phyloP scores from a whole-genome alignment of 2,888 invertebrate species.

The Isoperla grammatica region DNA sequence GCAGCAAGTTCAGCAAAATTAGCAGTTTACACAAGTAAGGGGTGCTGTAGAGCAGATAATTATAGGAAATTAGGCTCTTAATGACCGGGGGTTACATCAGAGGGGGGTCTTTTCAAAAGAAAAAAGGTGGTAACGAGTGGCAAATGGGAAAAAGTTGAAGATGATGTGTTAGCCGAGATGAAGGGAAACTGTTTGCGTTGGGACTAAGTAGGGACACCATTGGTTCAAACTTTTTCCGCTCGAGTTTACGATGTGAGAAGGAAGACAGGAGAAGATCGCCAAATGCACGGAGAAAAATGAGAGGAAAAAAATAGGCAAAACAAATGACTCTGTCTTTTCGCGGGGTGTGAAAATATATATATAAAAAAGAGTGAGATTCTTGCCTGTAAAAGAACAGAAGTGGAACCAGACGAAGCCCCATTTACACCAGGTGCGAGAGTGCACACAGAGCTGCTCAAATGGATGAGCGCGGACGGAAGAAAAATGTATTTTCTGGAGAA shows the following conservation, averaged over 20 bases:
- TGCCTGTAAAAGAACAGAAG: constrained; percentile 3
- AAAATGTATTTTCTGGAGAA: constrained; percentile 15
- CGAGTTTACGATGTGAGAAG: constrained; percentile 26
- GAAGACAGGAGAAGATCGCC: constrained; percentile 21
- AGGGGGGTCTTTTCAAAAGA: neutral
- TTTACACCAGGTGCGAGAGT: constrained; percentile 22
- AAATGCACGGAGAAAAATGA: constrained; percentile 28
- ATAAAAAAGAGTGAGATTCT: constrained; percentile 7
- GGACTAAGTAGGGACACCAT: constrained; percentile 6
- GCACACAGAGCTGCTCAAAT: constrained; percentile 19
- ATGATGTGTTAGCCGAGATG: constrained; percentile 1
- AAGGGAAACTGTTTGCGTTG: neutral
- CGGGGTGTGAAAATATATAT: constrained; percentile 4
- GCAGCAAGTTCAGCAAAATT: constrained; percentile 17
- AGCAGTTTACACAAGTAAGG: constrained; percentile 18
- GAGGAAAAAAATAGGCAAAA: constrained; percentile 26
- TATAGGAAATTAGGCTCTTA: constrained; percentile 17
- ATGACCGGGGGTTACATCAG: constrained; percentile 8
- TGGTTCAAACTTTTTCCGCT: constrained; percentile 26
- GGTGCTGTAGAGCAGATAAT: constrained; percentile 17
- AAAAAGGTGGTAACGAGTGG: constrained; percentile 5
- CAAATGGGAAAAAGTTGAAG: constrained; percentile 4
- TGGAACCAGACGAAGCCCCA: neutral
- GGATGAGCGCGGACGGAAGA: constrained; percentile 22
- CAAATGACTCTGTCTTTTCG: constrained; percentile 24